Percentiles rank a stretch among this genome's conserved stretches.
These are phyloP conservation scores for Acleris laterana DNA, from an alignment of 2,888 invertebrate genomes.

Conservation along the genomic window DNA sequence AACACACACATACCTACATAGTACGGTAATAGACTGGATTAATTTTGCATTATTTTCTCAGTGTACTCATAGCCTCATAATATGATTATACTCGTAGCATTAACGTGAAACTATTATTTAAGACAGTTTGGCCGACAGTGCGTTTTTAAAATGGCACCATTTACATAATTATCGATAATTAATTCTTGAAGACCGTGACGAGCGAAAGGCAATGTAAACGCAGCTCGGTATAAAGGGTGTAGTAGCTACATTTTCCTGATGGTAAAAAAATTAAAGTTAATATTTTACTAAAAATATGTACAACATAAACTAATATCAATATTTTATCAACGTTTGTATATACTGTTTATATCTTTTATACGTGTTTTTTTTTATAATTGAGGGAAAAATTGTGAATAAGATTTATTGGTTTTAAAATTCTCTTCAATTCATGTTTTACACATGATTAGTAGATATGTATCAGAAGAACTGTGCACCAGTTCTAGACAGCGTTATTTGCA, in stretches of 20 bases:
- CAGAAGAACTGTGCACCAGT: too few relatives aligned
- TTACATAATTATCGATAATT: slow-evolving; percentile 72
- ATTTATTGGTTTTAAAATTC: too few relatives aligned
- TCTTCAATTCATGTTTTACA: too few relatives aligned
- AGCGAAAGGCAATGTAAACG: slow-evolving; percentile 45
- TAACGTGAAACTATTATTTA: slow-evolving; percentile 2
- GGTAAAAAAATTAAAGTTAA: too few relatives aligned
- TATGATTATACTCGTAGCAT: not conserved
- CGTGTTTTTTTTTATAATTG: too few relatives aligned
- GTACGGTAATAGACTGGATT: not conserved
- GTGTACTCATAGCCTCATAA: not conserved
- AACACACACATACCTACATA: not conserved
- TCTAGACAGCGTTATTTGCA: too few relatives aligned
- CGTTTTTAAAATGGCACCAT: slow-evolving; percentile 47
- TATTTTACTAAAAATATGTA: too few relatives aligned
- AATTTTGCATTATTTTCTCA: not conserved
- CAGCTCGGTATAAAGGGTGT: slow-evolving; percentile 40
- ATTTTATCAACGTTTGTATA: too few relatives aligned
- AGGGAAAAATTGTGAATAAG: too few relatives aligned
- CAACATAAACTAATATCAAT: too few relatives aligned
- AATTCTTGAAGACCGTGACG: slow-evolving; percentile 69
- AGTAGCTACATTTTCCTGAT: not conserved
- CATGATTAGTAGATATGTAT: too few relatives aligned
- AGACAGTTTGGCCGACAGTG: not conserved
- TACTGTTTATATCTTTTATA: too few relatives aligned